Conservation (phyloP, 2,113 vertebrate genomes). For the Leiothrix lutea region DNA sequence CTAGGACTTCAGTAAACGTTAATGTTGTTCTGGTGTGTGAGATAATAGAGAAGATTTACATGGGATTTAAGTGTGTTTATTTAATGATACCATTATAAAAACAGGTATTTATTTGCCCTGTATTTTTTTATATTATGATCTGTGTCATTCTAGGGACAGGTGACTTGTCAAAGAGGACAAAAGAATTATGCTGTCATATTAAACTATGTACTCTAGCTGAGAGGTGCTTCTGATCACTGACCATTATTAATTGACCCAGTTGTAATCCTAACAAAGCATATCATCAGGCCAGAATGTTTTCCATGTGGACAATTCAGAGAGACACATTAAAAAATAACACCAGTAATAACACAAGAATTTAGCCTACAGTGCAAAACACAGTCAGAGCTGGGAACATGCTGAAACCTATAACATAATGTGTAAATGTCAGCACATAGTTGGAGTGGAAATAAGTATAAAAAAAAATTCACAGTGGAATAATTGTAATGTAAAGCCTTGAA, state of each 20-base stretch:
- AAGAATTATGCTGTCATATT: background rate
- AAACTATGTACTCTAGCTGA: background rate
- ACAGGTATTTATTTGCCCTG: background rate
- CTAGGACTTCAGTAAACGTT: background rate
- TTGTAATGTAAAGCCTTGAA: constrained; percentile 21
- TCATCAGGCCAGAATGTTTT: background rate
- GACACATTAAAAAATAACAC: background rate
- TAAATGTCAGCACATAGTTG: constrained; percentile 26
- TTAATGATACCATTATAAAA: background rate
- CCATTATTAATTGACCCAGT: background rate
- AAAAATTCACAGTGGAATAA: constrained; percentile 33
- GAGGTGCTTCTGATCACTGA: constrained; percentile 35
- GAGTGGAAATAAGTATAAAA: constrained; percentile 40
- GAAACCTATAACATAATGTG: constrained; percentile 39
- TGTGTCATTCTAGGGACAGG: background rate
- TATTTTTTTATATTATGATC: background rate
- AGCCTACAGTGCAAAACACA: constrained; percentile 33
- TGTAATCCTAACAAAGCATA: constrained; percentile 15
- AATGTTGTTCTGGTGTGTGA: background rate
- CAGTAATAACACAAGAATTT: constrained; percentile 40
- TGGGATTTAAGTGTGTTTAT: background rate
- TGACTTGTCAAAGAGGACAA: background rate
- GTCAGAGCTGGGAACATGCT: constrained; percentile 33
- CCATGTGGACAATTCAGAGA: background rate
- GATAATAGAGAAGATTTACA: background rate